Evolutionary conservation across 2,797 vertebrate genomes (phyloP).

Genomic region (Sebastiscus tertius): DNA sequence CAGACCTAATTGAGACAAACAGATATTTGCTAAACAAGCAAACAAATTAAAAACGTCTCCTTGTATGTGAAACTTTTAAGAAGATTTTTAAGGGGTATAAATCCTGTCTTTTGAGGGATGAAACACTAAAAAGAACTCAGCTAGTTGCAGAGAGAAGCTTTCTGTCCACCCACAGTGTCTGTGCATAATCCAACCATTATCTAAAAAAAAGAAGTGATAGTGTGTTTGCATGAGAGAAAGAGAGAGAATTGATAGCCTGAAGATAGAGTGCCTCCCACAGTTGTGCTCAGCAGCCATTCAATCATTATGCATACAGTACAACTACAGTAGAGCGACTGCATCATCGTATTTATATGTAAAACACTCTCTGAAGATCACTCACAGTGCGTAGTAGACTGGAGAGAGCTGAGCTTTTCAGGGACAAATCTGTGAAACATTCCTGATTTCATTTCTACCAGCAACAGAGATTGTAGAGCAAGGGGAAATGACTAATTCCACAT

Average conservation of each 20-base stretch:
- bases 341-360: slow-evolving; percentile 21
- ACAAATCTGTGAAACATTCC: slow-evolving; percentile 12
- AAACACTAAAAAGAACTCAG: slow-evolving; percentile 27
- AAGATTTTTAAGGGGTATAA: slow-evolving; percentile 11
- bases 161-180: slow-evolving; percentile 48
- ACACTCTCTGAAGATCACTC: slow-evolving; percentile 8
- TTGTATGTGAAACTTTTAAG: slow-evolving; percentile 8
- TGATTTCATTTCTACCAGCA: background rate
- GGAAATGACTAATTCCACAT: background rate
- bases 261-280: slow-evolving; percentile 56
- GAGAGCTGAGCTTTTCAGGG: background rate
- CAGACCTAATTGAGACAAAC: background rate
- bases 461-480: background rate
- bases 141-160: slow-evolving; percentile 5
- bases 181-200: slow-evolving; percentile 41
- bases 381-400: background rate
- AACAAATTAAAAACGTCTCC: slow-evolving; percentile 3
- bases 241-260: slow-evolving; percentile 27
- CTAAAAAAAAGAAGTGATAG: slow-evolving; percentile 10
- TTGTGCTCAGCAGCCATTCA: slow-evolving; percentile 30
- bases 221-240: slow-evolving; percentile 26
- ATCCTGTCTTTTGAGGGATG: slow-evolving; percentile 22
- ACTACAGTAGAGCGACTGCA: slow-evolving; percentile 34
- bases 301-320: slow-evolving; percentile 22
- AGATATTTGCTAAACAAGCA: background rate